Conservation (phyloP, 2,113 vertebrate species). For the Ceuthmochares aereus region DNA sequence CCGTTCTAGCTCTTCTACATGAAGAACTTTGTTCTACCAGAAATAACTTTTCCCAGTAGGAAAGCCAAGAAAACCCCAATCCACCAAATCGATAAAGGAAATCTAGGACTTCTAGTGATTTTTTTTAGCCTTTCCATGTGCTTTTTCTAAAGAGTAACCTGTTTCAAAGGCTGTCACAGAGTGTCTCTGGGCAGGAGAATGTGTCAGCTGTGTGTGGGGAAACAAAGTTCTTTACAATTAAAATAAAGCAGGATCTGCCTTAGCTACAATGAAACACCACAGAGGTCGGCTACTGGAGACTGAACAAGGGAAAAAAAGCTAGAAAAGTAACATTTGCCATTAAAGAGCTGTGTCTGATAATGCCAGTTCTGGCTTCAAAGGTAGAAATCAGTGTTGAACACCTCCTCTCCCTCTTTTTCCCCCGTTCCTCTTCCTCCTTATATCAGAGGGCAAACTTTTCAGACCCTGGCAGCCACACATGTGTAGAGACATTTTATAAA, state of each 20-base stretch:
- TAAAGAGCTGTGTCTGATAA: neutral
- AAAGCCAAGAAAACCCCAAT: neutral
- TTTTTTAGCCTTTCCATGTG: neutral
- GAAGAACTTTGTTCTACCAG: neutral
- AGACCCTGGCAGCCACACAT: neutral
- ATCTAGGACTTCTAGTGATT: neutral
- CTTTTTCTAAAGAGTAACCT: neutral
- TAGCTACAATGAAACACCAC: neutral
- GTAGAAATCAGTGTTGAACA: neutral
- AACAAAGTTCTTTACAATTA: neutral
- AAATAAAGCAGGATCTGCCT: neutral
- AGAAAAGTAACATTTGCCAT: neutral
- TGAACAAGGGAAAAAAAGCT: neutral
- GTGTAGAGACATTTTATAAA: too few relatives aligned
- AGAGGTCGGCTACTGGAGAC: neutral
- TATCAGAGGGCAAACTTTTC: neutral
- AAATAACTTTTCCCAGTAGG: neutral
- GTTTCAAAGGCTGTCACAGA: neutral
- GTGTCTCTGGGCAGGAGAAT: neutral
- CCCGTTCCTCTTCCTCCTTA: neutral
- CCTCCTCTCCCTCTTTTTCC: neutral
- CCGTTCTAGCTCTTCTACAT: neutral
- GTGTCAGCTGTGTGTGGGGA: rapidly evolving
- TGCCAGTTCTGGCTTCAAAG: neutral
- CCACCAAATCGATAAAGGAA: neutral